phyloP scores from a whole-genome alignment of 1,140 invertebrate species.

The Nautilus pompilius region DNA sequence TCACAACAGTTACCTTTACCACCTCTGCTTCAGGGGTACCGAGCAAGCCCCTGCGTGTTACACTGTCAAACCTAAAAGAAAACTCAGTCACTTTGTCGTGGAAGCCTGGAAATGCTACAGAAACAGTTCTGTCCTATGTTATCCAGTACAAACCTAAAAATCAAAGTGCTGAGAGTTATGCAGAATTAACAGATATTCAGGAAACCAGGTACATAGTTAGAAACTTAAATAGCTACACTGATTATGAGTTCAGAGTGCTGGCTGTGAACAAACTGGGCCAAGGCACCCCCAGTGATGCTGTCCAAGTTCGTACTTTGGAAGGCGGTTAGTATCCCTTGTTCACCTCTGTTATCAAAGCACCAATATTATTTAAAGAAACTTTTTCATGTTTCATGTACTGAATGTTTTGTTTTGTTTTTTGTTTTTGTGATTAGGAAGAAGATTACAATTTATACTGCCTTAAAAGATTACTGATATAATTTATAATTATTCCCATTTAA shows the following conservation, averaged over 20 bases:
- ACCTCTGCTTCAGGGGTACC: constrained; percentile 74
- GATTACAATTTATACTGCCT: too few species aligned
- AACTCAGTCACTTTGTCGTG: constrained; percentile 87
- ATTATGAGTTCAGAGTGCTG: constrained; percentile 92
- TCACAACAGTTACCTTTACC: too few species aligned
- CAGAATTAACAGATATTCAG: constrained; percentile 85
- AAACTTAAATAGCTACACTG: constrained; percentile 86
- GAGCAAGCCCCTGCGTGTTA: constrained; percentile 79
- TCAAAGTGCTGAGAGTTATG: constrained; percentile 58
- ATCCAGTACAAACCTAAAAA: constrained; percentile 94
- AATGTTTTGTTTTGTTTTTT: constrained; percentile 1
- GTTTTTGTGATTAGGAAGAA: background rate
- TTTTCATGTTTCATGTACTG: background rate
- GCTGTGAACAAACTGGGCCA: constrained; percentile 91
- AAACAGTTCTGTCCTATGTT: constrained; percentile 87
- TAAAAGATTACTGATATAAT: too few species aligned
- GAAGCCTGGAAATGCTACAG: constrained; percentile 76
- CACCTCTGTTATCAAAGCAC: constrained; percentile 2
- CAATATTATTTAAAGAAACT: too few species aligned
- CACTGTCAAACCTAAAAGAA: constrained; percentile 86
- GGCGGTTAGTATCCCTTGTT: constrained; percentile 73
- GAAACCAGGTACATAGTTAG: constrained; percentile 88
- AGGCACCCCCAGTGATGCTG: constrained; percentile 78
- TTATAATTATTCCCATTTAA: too few species aligned
- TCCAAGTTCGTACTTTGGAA: constrained; percentile 90